These are phyloP conservation scores for Anastrepha obliqua DNA, from an alignment of 1,140 invertebrate species.

Conservation along the genomic window DNA sequence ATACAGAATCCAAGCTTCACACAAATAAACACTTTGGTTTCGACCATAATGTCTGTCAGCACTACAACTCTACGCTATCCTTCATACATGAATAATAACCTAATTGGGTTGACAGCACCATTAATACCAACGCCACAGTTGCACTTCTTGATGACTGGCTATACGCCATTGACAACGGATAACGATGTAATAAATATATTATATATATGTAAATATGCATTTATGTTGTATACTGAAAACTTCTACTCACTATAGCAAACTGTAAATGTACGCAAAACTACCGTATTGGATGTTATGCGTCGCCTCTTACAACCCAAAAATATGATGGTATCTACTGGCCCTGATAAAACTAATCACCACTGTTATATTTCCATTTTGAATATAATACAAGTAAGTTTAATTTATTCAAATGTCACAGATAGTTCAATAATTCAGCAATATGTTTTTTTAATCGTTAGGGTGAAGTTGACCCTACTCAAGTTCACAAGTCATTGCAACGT, in stretches of 20 bases:
- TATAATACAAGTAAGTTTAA: conserved; percentile 91
- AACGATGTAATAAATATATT: conserved; percentile 77
- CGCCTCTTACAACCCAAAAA: conserved; percentile 97
- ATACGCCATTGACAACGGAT: conserved; percentile 95
- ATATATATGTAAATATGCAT: background rate
- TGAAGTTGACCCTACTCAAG: conserved; percentile 72
- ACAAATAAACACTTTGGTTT: conserved; percentile 98
- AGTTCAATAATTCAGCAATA: background rate
- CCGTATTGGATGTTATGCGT: conserved; percentile 72
- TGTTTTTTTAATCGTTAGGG: conserved; percentile 57
- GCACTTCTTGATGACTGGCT: conserved; percentile 99
- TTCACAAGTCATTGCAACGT: conserved; percentile 82
- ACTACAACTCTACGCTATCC: conserved; percentile 97
- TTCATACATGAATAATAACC: conserved; percentile 99
- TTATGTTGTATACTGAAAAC: no score
- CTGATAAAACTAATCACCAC: conserved; percentile 91
- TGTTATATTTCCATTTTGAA: conserved; percentile 99
- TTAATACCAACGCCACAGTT: conserved; percentile 98
- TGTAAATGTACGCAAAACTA: conserved; percentile 71
- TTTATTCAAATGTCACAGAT: no score
- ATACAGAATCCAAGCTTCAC: conserved; percentile 95
- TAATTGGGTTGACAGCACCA: conserved; percentile 96
- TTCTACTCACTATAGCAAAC: conserved; percentile 58
- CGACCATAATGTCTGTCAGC: conserved; percentile 99
- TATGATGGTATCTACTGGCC: conserved; percentile 99